phyloP scores from a whole-genome alignment of 2,888 invertebrate species.

The Panopea generosa region DNA sequence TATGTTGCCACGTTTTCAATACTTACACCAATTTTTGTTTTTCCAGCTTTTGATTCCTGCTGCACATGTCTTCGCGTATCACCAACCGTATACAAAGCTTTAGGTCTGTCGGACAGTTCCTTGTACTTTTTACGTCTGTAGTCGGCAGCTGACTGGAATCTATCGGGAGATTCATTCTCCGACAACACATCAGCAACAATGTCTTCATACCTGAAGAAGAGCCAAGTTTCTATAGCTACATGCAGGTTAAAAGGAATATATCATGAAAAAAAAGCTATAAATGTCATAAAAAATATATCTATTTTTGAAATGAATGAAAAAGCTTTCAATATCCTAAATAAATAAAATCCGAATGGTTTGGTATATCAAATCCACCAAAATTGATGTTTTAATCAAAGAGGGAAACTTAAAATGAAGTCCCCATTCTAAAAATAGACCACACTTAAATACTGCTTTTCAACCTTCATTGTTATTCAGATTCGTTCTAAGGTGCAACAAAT shows the following conservation, averaged over 20 bases:
- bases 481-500: too few species aligned
- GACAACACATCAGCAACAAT: conserved; percentile 67
- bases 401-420: too few species aligned
- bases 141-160: conserved; percentile 50
- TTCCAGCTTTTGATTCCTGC: conserved; percentile 61
- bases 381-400: too few species aligned
- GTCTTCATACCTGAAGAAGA: conserved; percentile 65
- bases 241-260: not conserved
- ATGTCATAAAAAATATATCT: too few species aligned
- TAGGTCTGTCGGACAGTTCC: conserved; percentile 44
- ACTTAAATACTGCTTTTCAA: too few species aligned
- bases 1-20: too few species aligned
- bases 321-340: not conserved
- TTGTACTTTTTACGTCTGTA: conserved; percentile 40
- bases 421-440: too few species aligned
- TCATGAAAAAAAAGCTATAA: too few species aligned
- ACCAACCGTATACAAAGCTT: conserved; percentile 61
- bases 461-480: too few species aligned
- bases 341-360: too few species aligned
- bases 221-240: not conserved
- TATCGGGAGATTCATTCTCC: conserved; percentile 58
- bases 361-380: too few species aligned
- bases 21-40: conserved; percentile 70
- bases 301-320: not conserved
- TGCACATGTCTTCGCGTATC: conserved; percentile 67